Evolutionary conservation across 2,113 vertebrate species (phyloP).

Genomic region (Euleptes europaea): DNA sequence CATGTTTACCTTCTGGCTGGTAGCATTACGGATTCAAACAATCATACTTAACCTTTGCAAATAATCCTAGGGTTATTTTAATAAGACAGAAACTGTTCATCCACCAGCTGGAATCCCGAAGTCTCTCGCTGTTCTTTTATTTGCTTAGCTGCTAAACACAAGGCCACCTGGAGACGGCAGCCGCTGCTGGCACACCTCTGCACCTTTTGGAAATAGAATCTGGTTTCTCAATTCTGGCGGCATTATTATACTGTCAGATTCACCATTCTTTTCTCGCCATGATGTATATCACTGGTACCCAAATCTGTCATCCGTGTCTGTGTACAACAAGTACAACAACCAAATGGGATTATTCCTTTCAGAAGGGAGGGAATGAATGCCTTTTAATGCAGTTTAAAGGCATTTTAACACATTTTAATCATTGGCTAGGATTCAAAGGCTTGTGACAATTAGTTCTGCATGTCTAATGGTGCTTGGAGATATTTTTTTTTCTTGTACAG

Average conservation of each 20-base stretch:
- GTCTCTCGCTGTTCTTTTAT: background rate
- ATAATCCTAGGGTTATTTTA: conserved; percentile 22
- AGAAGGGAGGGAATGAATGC: background rate
- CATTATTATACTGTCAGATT: background rate
- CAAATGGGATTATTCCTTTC: background rate
- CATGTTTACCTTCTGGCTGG: conserved; percentile 8
- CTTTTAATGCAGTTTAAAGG: background rate
- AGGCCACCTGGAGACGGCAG: background rate
- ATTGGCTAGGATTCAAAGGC: background rate
- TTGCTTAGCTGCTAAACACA: conserved; percentile 4
- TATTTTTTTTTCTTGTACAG: background rate
- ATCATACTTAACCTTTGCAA: conserved; percentile 14
- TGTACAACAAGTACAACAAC: background rate
- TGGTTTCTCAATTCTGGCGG: background rate
- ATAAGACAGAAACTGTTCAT: conserved; percentile 13
- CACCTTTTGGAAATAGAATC: background rate
- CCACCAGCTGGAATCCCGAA: background rate
- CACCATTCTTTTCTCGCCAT: background rate
- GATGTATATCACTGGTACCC: background rate
- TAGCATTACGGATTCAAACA: conserved; percentile 11
- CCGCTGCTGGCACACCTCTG: background rate
- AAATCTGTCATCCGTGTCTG: background rate
- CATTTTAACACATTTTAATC: background rate
- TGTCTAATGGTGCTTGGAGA: background rate
- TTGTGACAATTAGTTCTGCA: no score